Evolutionary conservation across 2,113 vertebrate species (phyloP).

Genomic region (Oryzias woworae): DNA sequence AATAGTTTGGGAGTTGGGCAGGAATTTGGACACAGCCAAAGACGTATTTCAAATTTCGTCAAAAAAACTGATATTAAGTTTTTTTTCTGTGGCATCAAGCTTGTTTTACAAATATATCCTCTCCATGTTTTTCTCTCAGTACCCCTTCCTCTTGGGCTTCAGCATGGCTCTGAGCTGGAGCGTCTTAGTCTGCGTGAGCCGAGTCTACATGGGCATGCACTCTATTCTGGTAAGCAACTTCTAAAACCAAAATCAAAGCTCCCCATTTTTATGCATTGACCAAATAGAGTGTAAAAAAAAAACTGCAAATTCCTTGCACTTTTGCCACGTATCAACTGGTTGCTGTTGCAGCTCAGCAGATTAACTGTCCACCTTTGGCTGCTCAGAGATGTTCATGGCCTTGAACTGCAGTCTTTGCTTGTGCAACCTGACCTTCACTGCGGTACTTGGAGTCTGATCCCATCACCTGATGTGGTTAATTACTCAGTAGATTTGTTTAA

Average conservation of each 20-base stretch:
- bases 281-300: not conserved
- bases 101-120: too few species aligned
- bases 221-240: conserved; percentile 89
- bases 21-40: too few species aligned
- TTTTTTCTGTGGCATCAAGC: too few species aligned
- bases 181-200: conserved; percentile 92
- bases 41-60: too few species aligned
- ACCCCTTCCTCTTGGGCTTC: conserved; percentile 87
- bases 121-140: conserved; percentile 72
- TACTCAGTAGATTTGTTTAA: too few species aligned
- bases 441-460: too few species aligned
- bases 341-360: not conserved
- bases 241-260: conserved; percentile 7
- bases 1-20: too few species aligned
- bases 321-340: not conserved
- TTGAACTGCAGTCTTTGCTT: not conserved
- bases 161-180: conserved; percentile 88
- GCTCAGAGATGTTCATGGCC: not conserved
- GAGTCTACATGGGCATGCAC: conserved; percentile 99
- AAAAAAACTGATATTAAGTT: too few species aligned
- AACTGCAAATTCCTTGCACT: not conserved
- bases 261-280: conserved; percentile 1
- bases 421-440: not conserved
- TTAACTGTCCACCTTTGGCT: not conserved
- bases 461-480: too few species aligned